A percentile compares a stretch with the other conserved stretches of the same genome.
Evolutionary conservation across 2,888 invertebrate species (phyloP).

Genomic region (Cacoxenus indagator): DNA sequence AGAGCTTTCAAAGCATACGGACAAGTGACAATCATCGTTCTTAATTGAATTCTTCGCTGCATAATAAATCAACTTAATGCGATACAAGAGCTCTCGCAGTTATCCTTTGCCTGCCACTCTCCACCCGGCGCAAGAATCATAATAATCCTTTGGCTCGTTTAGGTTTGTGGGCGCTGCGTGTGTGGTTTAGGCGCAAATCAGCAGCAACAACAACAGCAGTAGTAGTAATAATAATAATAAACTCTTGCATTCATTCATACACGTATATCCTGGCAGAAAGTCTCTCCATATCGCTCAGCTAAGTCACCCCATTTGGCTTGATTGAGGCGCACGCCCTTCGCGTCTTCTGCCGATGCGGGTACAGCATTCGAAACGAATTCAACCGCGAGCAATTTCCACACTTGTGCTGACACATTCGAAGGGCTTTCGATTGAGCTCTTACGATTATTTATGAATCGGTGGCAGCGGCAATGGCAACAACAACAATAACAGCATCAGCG

Average conservation of each 20-base stretch:
- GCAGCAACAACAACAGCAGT: background rate
- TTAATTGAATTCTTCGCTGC: conserved; percentile 68
- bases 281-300: conserved; percentile 34
- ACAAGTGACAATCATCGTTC: conserved; percentile 69
- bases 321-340: conserved; percentile 9
- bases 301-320: conserved; percentile 33
- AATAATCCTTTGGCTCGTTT: conserved; percentile 55
- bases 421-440: too few relatives aligned
- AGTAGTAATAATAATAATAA: conserved; percentile 12
- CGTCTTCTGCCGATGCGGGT: conserved; percentile 25
- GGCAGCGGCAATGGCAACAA: too few relatives aligned
- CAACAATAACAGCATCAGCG: too few relatives aligned
- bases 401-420: conserved; percentile 68
- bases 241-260: conserved; percentile 3
- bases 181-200: conserved; percentile 56
- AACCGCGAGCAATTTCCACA: conserved; percentile 65
- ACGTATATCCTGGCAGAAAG: conserved; percentile 18
- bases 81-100: conserved; percentile 61
- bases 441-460: conserved; percentile 55
- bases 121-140: background rate
- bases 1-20: conserved; percentile 61
- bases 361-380: conserved; percentile 1
- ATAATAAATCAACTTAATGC: conserved; percentile 69
- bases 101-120: conserved; percentile 42
- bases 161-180: conserved; percentile 36